Percentiles rank a stretch among this genome's conserved stretches.
These are phyloP conservation scores for Thryonomys swinderianus DNA, from an alignment of 2,113 vertebrate species.

Conservation along the genomic window DNA sequence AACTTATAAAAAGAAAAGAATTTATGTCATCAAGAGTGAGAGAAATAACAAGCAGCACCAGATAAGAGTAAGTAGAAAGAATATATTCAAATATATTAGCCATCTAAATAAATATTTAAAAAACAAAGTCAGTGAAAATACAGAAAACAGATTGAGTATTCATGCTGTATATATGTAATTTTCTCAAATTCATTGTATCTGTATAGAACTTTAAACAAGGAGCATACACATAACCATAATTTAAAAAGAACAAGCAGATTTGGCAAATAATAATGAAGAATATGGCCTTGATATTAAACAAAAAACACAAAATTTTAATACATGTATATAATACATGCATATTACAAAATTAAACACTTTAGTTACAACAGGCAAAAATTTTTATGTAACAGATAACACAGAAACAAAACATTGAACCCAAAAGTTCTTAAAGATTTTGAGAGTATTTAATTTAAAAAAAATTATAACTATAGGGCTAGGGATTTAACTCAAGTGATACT, in stretches of 20 bases:
- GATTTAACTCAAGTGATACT: too few relatives aligned
- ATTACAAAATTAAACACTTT: not conserved
- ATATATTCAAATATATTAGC: not conserved
- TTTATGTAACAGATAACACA: not conserved
- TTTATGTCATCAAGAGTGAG: not conserved
- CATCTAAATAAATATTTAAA: not conserved
- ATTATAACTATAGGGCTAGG: too few relatives aligned
- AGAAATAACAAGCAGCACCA: not conserved
- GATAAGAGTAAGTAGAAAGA: not conserved
- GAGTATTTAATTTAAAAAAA: not conserved
- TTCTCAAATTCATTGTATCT: not conserved
- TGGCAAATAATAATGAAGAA: not conserved
- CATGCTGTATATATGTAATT: not conserved
- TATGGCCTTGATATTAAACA: not conserved
- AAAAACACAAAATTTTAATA: not conserved
- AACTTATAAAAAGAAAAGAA: not conserved
- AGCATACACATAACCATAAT: not conserved
- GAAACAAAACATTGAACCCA: not conserved
- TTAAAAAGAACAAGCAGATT: not conserved
- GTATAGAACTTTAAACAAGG: not conserved
- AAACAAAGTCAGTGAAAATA: not conserved
- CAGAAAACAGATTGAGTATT: not conserved
- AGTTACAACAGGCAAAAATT: not conserved
- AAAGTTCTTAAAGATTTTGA: not conserved
- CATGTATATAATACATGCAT: not conserved